Evolutionary conservation across 1,140 invertebrate species (phyloP), one percentile per base, ranked within the genome.

Genomic region (Lordiphosa clarofinis): DNA sequence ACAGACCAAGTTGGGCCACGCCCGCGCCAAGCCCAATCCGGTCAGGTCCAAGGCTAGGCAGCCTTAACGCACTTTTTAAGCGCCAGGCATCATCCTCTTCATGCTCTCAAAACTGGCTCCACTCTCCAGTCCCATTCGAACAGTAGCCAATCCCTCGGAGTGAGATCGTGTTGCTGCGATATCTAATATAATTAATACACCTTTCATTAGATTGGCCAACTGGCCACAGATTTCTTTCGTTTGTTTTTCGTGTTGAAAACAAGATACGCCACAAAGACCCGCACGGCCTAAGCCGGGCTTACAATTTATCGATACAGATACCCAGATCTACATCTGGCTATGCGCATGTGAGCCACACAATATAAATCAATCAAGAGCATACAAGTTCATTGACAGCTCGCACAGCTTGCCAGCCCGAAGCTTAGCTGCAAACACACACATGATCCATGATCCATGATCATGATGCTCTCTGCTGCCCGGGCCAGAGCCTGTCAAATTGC

Each of bases 371-470:
- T 87, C 84, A 87, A 75, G 58, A 64, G 57, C 58, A 13, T 84
- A 87, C 84, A 84, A 84, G 84, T 87, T 87, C 84, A 87, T 79
- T 87, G 84, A 87, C 84, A 87, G 82, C 82, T 87, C 76, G 69
- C 76, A 84, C 82, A 87, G 84, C 86, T 87, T 84, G 84, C 66
- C 68, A 46, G 69, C 73, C 72, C 53, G 24, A 61, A 74, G 63
- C 64, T 53, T 37, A 61, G 38, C 48, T 54, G 12, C 43, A 54
- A 19, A 40, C 53, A 35, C 42, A 76, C 54, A 60, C 72, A 63
- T 59, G 55, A 67, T 70, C 63, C 70, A 74, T 73, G 71, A 73
- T 74, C 71, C 75, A 82, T 79, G 75, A 57, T 54, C 61, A 82
- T 79, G 75, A 57, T 54, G 56, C 63, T 74, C 63, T 52, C 52